Evolutionary conservation across 1,140 invertebrate genomes (phyloP).

Genomic region (Battus philenor): DNA sequence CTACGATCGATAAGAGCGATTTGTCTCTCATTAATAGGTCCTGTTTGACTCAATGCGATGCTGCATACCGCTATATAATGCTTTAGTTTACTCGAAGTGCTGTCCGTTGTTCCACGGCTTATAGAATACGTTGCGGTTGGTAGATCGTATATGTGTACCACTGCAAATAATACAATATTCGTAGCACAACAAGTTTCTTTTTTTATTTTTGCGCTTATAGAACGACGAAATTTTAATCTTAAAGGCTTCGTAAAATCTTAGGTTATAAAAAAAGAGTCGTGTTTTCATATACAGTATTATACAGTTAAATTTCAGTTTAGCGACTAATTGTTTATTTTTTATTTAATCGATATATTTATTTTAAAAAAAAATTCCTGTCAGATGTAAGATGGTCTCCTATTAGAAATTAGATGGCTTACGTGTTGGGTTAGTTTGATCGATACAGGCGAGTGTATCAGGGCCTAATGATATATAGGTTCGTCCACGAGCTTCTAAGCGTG

Average conservation of each 20-base stretch:
- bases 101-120: conserved; percentile 76
- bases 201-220: too few species aligned
- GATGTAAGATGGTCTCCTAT: neutral
- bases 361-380: neutral
- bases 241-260: too few species aligned
- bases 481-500: conserved; percentile 71
- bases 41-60: conserved; percentile 88
- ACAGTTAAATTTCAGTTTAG: too few species aligned
- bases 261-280: too few species aligned
- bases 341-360: too few species aligned
- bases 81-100: conserved; percentile 78
- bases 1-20: conserved; percentile 69
- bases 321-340: too few species aligned
- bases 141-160: conserved; percentile 91
- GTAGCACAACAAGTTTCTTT: too few species aligned
- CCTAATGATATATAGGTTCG: conserved; percentile 80
- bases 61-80: conserved; percentile 82
- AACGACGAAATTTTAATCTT: too few species aligned
- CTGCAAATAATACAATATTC: too few species aligned
- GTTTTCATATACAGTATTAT: too few species aligned
- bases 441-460: conserved; percentile 88
- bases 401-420: conserved; percentile 77
- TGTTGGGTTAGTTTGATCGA: conserved; percentile 89
- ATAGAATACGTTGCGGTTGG: conserved; percentile 81
- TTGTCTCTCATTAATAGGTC: conserved; percentile 74